Evolutionary conservation across 1,140 invertebrate species (phyloP).

Genomic region (Dendroctonus ponderosae): DNA sequence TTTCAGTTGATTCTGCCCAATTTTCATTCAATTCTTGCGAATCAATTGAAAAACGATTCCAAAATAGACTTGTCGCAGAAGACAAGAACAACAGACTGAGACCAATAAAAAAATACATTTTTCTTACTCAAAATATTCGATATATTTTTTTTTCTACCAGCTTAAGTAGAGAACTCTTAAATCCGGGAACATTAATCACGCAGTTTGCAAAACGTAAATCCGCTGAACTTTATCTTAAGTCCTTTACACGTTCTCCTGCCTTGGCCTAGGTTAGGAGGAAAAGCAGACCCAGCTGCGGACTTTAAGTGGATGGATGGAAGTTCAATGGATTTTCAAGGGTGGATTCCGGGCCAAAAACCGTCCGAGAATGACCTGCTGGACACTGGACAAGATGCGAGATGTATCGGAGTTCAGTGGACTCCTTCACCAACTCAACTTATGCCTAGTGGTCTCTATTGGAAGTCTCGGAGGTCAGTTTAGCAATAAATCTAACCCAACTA

Average conservation of each 20-base stretch:
- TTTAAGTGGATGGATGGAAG: conserved; percentile 61
- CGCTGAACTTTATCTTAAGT: conserved; percentile 1
- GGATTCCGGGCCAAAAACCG: conserved; percentile 55
- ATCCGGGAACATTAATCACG: neutral
- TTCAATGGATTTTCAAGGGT: conserved; percentile 56
- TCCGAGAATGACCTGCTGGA: conserved; percentile 48
- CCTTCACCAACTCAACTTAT: conserved; percentile 58
- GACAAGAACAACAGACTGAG: no score
- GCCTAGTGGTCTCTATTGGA: conserved; percentile 65
- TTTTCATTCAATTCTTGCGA: no score
- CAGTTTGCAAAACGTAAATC: neutral
- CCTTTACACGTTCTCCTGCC: conserved; percentile 4
- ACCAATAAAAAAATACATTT: no score
- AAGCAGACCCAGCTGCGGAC: conserved; percentile 49
- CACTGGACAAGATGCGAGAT: conserved; percentile 47
- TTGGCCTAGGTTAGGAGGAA: conserved; percentile 38
- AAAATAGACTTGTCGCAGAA: no score
- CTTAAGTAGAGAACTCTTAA: neutral
- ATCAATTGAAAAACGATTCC: no score
- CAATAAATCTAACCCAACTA: no score
- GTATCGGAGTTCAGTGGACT: conserved; percentile 63
- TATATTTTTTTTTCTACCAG: neutral
- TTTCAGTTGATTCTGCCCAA: no score
- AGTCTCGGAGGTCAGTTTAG: conserved; percentile 41
- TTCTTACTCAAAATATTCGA: no score